A percentile compares a stretch with the other conserved stretches of the same genome.
phyloP scores from a whole-genome alignment of 2,113 vertebrate genomes.

The Sprattus sprattus region DNA sequence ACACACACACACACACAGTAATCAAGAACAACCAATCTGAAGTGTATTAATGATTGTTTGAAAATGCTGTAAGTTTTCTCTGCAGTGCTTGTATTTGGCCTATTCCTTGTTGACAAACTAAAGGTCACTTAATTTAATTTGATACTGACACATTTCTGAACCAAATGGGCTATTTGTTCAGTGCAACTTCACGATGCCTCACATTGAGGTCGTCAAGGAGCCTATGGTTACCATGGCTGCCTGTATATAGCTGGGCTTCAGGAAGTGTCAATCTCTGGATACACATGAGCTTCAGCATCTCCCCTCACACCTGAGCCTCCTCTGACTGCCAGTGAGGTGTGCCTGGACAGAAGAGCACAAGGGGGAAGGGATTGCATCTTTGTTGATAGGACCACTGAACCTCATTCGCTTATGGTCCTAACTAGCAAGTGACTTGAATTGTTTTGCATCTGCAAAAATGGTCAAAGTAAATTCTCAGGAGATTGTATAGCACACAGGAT shows the following conservation, averaged over 20 bases:
- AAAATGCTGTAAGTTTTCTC: not conserved
- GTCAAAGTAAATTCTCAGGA: too few species aligned
- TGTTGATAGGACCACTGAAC: not conserved
- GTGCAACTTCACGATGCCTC: not conserved
- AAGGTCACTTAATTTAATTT: not conserved
- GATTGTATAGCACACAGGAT: too few species aligned
- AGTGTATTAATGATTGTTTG: not conserved
- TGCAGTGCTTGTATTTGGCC: not conserved
- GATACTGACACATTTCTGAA: not conserved
- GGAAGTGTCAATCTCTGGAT: not conserved
- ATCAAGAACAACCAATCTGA: not conserved
- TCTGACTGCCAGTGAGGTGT: not conserved
- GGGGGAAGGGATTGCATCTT: not conserved
- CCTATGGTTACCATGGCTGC: not conserved
- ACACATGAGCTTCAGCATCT: not conserved
- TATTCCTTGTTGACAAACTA: not conserved
- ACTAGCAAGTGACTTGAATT: not conserved
- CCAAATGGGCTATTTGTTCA: not conserved
- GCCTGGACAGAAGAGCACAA: not conserved
- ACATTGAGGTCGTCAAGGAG: not conserved
- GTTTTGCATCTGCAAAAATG: not conserved
- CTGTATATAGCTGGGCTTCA: not conserved
- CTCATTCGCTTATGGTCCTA: not conserved
- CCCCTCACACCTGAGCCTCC: not conserved
- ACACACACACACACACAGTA: not conserved